phyloP scores from a whole-genome alignment of 2,888 invertebrate genomes.

The Lacanobia oleracea region DNA sequence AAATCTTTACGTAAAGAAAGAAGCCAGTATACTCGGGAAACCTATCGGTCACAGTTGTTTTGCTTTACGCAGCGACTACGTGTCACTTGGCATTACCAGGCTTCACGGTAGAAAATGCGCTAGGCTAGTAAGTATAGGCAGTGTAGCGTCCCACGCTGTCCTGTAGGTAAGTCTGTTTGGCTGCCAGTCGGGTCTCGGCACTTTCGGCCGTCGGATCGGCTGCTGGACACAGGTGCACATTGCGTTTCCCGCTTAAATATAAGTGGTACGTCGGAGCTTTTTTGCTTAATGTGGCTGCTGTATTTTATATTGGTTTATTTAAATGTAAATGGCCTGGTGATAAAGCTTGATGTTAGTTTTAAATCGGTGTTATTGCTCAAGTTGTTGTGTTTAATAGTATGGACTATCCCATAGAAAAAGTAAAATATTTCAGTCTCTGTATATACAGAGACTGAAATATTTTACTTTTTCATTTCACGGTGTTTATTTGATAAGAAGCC shows the following conservation, averaged over 20 bases:
- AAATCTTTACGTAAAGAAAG: neutral
- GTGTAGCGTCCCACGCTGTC: conserved; percentile 42
- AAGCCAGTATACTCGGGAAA: neutral
- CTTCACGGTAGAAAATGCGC: conserved; percentile 20
- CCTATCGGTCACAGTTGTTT: conserved; percentile 19
- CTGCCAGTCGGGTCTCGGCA: conserved; percentile 44
- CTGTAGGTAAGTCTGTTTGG: conserved; percentile 35
- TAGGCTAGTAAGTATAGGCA: conserved; percentile 7
- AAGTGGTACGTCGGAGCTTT: conserved; percentile 39
- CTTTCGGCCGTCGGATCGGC: conserved; percentile 34
- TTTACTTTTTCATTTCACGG: neutral
- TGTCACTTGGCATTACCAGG: conserved; percentile 5
- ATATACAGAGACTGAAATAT: neutral
- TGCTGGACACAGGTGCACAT: conserved; percentile 30
- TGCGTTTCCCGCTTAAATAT: conserved; percentile 13
- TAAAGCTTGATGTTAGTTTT: neutral
- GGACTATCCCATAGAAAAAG: too few species aligned
- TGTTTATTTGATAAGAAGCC: neutral
- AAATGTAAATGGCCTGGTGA: conserved; percentile 7
- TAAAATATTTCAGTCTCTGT: too few species aligned
- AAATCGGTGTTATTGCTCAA: neutral
- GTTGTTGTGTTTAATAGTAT: neutral
- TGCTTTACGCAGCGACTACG: conserved; percentile 6
- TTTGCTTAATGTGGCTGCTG: conserved; percentile 1
- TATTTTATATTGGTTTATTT: conserved; percentile 27